Evolutionary conservation across 1,140 invertebrate species (phyloP), one percentile per base, ranked within the genome.

Genomic region (Dreissena rostriformis): DNA sequence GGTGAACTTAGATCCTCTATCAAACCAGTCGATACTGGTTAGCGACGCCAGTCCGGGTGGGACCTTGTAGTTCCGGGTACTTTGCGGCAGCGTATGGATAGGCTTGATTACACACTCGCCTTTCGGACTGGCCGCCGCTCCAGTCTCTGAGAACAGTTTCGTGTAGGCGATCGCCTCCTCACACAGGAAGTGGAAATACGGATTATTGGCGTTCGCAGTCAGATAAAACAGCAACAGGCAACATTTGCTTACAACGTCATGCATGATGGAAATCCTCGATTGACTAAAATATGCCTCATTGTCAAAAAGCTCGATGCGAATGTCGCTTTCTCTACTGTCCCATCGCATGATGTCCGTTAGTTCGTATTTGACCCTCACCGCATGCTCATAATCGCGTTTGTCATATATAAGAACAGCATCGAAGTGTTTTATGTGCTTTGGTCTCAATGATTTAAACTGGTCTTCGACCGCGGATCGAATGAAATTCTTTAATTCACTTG

Each of bases 331-430:
- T 14, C 22, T 1, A 19, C 55, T 2, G 10, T 24, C 28, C 39
- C 39, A 49, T 39, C 17, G 29, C n/a, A n/a, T 75, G 28, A 49
- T n/a, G 0, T 17, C 11, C 28, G 0, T 75, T 12, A 26, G 68
- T 28, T n/a, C 68, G 39, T 39, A 19, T 26, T 26, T 66, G 52
- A 83, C 74, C 8, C 8, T 12, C 19, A 61, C 15, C 22, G 53
- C 81, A 24, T 68, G 24, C 7, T 15, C 51, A 24, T 61, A 83
- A 53, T 83, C 81, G n/a, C 65, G 57, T 67, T 75, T 51, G 75
- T 83, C 81, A 70, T 83, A 83, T 29, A 83, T 66, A 61, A 83
- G 49, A 10, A 53, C 81, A 8, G 81, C 81, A 76, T 83, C 81
- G 28, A 75, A 83, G 61, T 57, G 70, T 24, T 73, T 81, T 8